Percentiles rank a stretch among this genome's conserved stretches.
Evolutionary conservation across 2,797 vertebrate genomes (phyloP).

Genomic region (Alauda arvensis): DNA sequence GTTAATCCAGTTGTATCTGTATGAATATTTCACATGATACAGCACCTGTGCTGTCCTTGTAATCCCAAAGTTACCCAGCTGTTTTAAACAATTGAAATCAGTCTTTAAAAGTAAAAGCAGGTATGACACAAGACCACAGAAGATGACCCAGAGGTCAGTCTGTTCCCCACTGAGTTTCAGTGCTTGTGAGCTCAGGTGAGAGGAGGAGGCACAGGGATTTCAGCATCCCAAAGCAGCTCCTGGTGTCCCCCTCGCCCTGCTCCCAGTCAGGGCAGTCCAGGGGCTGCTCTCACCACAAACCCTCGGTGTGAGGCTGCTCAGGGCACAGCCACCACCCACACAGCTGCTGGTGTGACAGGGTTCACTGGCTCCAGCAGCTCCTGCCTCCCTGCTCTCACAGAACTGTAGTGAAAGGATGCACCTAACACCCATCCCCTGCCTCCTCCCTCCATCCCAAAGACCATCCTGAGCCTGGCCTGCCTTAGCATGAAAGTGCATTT

Average conservation of each 20-base stretch:
- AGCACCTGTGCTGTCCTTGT: neutral
- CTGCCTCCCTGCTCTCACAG: neutral
- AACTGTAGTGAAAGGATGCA: neutral
- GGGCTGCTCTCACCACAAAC: fast-evolving
- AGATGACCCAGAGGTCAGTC: neutral
- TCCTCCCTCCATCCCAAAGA: neutral
- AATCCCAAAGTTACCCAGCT: neutral
- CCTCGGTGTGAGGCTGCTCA: fast-evolving
- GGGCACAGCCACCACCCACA: fast-evolving
- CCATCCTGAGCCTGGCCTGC: neutral
- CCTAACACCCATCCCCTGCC: neutral
- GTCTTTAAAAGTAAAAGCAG: neutral
- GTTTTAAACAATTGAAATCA: neutral
- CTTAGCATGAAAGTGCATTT: neutral
- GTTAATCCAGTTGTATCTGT: neutral
- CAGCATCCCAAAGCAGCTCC: neutral
- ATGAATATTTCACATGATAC: neutral
- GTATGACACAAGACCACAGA: neutral
- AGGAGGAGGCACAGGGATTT: neutral
- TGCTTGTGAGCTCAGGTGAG: neutral
- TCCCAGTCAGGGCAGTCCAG: neutral
- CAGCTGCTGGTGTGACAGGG: fast-evolving
- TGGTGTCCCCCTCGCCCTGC: fast-evolving
- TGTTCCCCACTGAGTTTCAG: neutral
- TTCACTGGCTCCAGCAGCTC: neutral